phyloP scores from a whole-genome alignment of 2,797 vertebrate species.

The Scyliorhinus canicula region DNA sequence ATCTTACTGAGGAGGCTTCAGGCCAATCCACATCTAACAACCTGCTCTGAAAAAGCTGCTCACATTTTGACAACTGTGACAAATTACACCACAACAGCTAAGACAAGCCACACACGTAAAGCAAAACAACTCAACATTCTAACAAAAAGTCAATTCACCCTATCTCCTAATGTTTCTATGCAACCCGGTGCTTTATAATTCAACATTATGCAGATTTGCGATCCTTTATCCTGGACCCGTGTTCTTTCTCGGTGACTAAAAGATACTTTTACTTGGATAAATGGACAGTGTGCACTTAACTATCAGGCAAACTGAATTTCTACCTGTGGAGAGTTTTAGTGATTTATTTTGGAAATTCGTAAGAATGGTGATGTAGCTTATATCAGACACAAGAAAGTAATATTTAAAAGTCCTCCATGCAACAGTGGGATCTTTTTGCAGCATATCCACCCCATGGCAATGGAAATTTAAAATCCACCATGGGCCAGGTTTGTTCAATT shows the following conservation, averaged over 20 bases:
- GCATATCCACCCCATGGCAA: background rate
- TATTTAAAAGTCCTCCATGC: background rate
- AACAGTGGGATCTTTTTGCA: background rate
- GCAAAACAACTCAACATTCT: too few relatives aligned
- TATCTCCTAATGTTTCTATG: too few relatives aligned
- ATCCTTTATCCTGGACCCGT: background rate
- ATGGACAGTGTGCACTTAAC: background rate
- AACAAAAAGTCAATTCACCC: too few relatives aligned
- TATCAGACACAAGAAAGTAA: background rate
- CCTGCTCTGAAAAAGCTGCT: too few relatives aligned
- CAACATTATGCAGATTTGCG: background rate
- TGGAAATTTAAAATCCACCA: background rate
- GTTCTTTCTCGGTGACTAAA: background rate
- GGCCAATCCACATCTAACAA: too few relatives aligned
- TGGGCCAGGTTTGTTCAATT: too few relatives aligned
- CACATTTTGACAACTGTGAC: too few relatives aligned
- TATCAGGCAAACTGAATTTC: background rate
- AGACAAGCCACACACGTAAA: too few relatives aligned
- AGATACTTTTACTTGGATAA: background rate
- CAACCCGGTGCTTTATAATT: background rate
- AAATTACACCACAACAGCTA: too few relatives aligned
- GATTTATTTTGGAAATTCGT: background rate
- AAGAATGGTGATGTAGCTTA: background rate
- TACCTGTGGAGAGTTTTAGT: background rate
- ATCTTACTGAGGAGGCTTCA: too few relatives aligned